Conservation (phyloP, 2,888 invertebrate species). For the Xiphydria camelus region DNA sequence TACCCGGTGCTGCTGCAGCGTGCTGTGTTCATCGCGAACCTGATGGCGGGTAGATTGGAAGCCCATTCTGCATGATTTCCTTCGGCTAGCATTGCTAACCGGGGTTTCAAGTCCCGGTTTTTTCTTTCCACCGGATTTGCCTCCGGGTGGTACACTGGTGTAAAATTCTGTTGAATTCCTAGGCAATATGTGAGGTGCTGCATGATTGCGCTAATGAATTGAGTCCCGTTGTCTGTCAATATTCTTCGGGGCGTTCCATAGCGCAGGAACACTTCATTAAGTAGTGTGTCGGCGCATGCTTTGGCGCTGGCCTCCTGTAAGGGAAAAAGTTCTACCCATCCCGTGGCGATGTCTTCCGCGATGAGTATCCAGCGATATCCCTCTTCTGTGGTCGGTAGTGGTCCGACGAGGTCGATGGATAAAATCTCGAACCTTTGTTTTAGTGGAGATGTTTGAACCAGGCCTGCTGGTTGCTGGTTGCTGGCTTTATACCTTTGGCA, state of each 20-base stretch:
- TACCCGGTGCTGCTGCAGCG: constrained; percentile 35
- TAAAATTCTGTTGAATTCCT: constrained; percentile 14
- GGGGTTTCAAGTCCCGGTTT: constrained; percentile 43
- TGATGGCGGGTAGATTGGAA: constrained; percentile 38
- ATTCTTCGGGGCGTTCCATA: constrained; percentile 43
- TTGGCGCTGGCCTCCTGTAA: constrained; percentile 37
- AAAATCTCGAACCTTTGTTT: constrained; percentile 39
- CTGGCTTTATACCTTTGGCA: constrained; percentile 42
- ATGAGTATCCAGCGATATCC: constrained; percentile 31
- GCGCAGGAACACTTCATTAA: constrained; percentile 45
- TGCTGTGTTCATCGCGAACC: constrained; percentile 51
- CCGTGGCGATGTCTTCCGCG: constrained; percentile 23
- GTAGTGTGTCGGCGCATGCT: constrained; percentile 31
- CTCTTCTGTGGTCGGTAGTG: constrained; percentile 15
- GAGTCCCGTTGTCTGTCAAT: constrained; percentile 46
- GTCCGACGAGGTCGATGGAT: constrained; percentile 42
- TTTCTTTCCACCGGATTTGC: constrained; percentile 44
- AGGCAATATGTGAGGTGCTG: constrained; percentile 37
- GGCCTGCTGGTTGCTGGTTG: constrained; percentile 42
- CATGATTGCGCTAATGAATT: constrained; percentile 45
- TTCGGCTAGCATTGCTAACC: constrained; percentile 34
- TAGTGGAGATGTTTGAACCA: constrained; percentile 38
- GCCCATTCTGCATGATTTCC: constrained; percentile 39
- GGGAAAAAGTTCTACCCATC: constrained; percentile 46
- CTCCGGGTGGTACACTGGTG: constrained; percentile 45